These are phyloP conservation scores for Zaprionus ornatus DNA, from an alignment of 1,140 invertebrate genomes.

Conservation along the genomic window DNA sequence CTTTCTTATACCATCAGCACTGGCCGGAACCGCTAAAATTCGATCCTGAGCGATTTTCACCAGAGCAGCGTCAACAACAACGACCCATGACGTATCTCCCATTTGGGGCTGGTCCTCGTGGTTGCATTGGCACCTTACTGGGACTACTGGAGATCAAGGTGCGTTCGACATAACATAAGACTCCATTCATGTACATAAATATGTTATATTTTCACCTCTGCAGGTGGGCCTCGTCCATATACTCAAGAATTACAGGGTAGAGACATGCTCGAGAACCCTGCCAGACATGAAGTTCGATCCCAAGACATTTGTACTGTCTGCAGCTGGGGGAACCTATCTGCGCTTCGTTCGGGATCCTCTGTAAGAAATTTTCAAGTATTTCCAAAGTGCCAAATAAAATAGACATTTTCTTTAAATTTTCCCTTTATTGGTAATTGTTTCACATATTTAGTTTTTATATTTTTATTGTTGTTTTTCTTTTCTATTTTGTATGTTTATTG, in stretches of 20 bases:
- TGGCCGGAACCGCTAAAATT: slow-evolving; percentile 84
- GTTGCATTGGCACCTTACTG: slow-evolving; percentile 86
- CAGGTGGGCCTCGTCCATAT: slow-evolving; percentile 86
- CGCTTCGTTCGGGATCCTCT: slow-evolving; percentile 52
- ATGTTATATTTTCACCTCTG: neutral
- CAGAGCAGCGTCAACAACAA: slow-evolving; percentile 72
- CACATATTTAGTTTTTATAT: slow-evolving; percentile 47
- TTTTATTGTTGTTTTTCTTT: slow-evolving; percentile 31
- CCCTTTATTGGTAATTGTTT: slow-evolving; percentile 70
- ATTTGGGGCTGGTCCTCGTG: slow-evolving; percentile 84
- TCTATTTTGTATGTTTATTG: slow-evolving; percentile 32
- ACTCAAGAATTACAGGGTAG: slow-evolving; percentile 84
- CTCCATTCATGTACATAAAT: neutral
- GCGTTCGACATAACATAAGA: neutral
- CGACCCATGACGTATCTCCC: slow-evolving; percentile 83
- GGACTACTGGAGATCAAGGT: slow-evolving; percentile 88
- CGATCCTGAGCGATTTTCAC: slow-evolving; percentile 85
- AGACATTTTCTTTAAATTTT: slow-evolving; percentile 27
- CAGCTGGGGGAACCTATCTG: slow-evolving; percentile 74
- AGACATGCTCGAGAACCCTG: slow-evolving; percentile 48
- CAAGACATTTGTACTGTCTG: slow-evolving; percentile 71
- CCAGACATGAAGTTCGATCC: slow-evolving; percentile 83
- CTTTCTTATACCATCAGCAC: slow-evolving; percentile 32
- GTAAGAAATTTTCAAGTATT: slow-evolving; percentile 14
- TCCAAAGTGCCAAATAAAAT: neutral